These are phyloP conservation scores for Sussaba pulchella DNA, from an alignment of 2,888 invertebrate species.

Conservation along the genomic window DNA sequence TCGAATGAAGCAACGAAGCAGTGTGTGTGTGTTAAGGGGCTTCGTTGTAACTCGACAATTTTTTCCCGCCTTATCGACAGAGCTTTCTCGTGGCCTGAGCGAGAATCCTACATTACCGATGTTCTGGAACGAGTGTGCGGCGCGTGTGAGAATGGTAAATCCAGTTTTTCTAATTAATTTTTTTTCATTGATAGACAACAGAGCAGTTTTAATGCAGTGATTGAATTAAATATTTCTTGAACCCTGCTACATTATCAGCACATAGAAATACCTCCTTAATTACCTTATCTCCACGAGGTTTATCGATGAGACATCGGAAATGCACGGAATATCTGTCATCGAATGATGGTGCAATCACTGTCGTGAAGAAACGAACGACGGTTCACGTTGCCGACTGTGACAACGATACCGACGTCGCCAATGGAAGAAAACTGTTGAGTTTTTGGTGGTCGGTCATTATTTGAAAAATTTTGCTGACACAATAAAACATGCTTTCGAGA, in stretches of 20 bases:
- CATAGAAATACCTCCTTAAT: not conserved
- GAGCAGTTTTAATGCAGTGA: not conserved
- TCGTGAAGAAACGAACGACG: not conserved
- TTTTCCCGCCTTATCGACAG: no score
- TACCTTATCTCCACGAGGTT: not conserved
- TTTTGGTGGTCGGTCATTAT: not conserved
- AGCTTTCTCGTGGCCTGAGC: no score
- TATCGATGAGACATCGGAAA: not conserved
- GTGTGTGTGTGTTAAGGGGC: no score
- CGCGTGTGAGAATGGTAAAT: no score
- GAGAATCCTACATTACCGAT: no score
- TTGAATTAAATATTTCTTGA: not conserved
- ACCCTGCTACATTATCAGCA: not conserved
- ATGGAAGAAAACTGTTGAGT: not conserved
- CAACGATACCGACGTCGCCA: not conserved
- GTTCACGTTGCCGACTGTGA: conserved; percentile 21
- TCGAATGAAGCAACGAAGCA: not conserved
- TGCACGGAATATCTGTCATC: not conserved
- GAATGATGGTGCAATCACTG: not conserved
- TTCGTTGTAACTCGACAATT: no score
- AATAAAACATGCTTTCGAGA: no score
- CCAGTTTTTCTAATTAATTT: no score
- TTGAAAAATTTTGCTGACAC: not conserved
- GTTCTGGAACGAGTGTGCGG: no score
- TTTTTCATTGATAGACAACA: no score